Percentiles rank a stretch among this genome's conserved stretches.
Evolutionary conservation across 1,140 invertebrate genomes (phyloP).

Genomic region (Oryzaephilus surinamensis): DNA sequence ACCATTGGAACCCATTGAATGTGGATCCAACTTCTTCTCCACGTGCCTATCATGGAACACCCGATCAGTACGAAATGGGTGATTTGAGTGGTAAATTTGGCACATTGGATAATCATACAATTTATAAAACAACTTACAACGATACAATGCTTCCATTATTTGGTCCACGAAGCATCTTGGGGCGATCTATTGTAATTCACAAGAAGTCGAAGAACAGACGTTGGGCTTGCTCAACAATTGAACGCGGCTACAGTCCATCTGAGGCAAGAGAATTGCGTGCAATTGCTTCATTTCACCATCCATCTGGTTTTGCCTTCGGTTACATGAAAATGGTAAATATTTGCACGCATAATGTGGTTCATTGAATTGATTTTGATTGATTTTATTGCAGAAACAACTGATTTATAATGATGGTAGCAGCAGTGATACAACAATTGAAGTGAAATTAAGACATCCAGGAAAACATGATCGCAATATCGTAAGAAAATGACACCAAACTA

Average conservation of each 20-base stretch:
- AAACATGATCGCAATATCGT: slow-evolving; percentile 70
- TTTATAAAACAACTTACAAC: slow-evolving; percentile 52
- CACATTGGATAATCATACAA: slow-evolving; percentile 47
- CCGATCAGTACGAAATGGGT: slow-evolving; percentile 81
- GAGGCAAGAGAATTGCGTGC: slow-evolving; percentile 75
- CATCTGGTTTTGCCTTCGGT: slow-evolving; percentile 72
- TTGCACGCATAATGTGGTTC: slow-evolving; percentile 4
- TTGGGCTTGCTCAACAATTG: slow-evolving; percentile 76
- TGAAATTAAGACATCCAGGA: slow-evolving; percentile 76
- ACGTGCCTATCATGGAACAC: slow-evolving; percentile 43
- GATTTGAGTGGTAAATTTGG: slow-evolving; percentile 89
- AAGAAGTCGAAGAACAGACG: slow-evolving; percentile 45
- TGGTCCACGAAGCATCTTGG: slow-evolving; percentile 71
- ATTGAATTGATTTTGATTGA: background rate
- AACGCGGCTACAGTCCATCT: slow-evolving; percentile 73
- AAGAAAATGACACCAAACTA: slow-evolving; percentile 28
- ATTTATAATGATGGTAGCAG: slow-evolving; percentile 74
- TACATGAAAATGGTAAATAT: slow-evolving; percentile 68
- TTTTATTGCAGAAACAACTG: slow-evolving; percentile 60
- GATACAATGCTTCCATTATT: slow-evolving; percentile 80
- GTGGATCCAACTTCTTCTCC: slow-evolving; percentile 52
- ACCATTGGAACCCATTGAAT: slow-evolving; percentile 71
- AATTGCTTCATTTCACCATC: slow-evolving; percentile 88
- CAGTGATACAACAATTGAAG: slow-evolving; percentile 82
- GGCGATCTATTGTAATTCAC: slow-evolving; percentile 78